Evolutionary conservation across 2,888 invertebrate genomes (phyloP).

Genomic region (Scaptomyza reducta): DNA sequence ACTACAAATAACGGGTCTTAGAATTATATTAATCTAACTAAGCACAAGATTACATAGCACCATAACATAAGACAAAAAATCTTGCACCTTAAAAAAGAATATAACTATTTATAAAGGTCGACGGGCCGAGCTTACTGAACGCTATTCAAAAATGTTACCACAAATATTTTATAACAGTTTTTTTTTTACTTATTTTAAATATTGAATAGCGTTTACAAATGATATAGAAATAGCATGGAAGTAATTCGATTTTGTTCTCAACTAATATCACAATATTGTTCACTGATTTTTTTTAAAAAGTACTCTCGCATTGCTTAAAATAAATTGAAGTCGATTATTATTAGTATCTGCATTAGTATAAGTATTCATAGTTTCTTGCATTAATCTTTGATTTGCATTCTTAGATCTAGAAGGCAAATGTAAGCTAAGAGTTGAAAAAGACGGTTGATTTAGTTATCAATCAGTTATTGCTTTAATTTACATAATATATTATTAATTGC

Average conservation of each 20-base stretch:
- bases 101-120: slow-evolving; percentile 32
- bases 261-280: slow-evolving; percentile 80
- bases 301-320: slow-evolving; percentile 42
- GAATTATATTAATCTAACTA: slow-evolving; percentile 50
- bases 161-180: background rate
- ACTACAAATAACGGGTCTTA: slow-evolving; percentile 36
- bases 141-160: slow-evolving; percentile 2
- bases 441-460: slow-evolving; percentile 63
- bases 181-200: background rate
- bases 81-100: slow-evolving; percentile 57
- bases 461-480: slow-evolving; percentile 69
- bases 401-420: slow-evolving; percentile 77
- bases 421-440: slow-evolving; percentile 76
- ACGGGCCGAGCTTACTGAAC: slow-evolving; percentile 22
- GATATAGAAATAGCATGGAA: slow-evolving; percentile 73
- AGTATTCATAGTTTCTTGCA: slow-evolving; percentile 26
- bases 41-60: slow-evolving; percentile 65
- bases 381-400: slow-evolving; percentile 54
- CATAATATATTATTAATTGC: slow-evolving; percentile 35
- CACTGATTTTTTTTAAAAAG: slow-evolving; percentile 59
- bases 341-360: slow-evolving; percentile 20
- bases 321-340: slow-evolving; percentile 33
- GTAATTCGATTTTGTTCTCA: slow-evolving; percentile 77
- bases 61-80: slow-evolving; percentile 54
- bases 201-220: slow-evolving; percentile 39